Percentiles rank a stretch among this genome's conserved stretches.
Conservation (phyloP, 2,888 invertebrate species). For the Osmoderma eremita region DNA sequence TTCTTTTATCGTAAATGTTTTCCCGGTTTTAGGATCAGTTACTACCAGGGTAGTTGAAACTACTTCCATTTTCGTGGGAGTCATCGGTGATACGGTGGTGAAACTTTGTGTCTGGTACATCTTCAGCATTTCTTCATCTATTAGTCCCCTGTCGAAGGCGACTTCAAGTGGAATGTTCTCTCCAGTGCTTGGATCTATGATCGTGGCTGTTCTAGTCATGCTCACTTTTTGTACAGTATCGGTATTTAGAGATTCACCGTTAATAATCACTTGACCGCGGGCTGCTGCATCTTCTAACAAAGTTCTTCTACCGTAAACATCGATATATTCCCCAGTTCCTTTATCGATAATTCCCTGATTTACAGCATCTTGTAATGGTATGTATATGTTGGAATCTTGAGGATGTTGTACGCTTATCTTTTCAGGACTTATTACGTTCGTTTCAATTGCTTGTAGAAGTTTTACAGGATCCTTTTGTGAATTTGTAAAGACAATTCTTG, state of each 20-base stretch:
- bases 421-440: constrained; percentile 76
- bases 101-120: constrained; percentile 66
- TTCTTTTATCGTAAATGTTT: constrained; percentile 59
- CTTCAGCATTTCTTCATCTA: constrained; percentile 69
- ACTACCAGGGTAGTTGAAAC: constrained; percentile 52
- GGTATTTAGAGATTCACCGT: constrained; percentile 79
- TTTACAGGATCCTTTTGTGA: constrained; percentile 74
- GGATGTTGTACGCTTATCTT: constrained; percentile 79
- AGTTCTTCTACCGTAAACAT: constrained; percentile 73
- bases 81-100: constrained; percentile 53
- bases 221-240: constrained; percentile 72
- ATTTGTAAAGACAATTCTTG: constrained; percentile 77
- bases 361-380: constrained; percentile 73
- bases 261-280: constrained; percentile 78
- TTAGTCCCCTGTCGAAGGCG: constrained; percentile 80
- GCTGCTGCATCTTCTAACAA: constrained; percentile 79
- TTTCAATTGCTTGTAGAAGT: constrained; percentile 79
- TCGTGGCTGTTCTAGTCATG: constrained; percentile 67
- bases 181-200: constrained; percentile 83
- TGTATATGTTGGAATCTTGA: constrained; percentile 70
- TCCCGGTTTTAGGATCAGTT: constrained; percentile 66
- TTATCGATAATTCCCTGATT: constrained; percentile 79
- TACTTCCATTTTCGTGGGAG: constrained; percentile 13
- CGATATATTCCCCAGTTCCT: constrained; percentile 74
- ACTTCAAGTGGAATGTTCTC: constrained; percentile 83